Base-by-base conservation (phyloP, 2,113 vertebrate genomes). In the Rhinogobius similis region DNA sequence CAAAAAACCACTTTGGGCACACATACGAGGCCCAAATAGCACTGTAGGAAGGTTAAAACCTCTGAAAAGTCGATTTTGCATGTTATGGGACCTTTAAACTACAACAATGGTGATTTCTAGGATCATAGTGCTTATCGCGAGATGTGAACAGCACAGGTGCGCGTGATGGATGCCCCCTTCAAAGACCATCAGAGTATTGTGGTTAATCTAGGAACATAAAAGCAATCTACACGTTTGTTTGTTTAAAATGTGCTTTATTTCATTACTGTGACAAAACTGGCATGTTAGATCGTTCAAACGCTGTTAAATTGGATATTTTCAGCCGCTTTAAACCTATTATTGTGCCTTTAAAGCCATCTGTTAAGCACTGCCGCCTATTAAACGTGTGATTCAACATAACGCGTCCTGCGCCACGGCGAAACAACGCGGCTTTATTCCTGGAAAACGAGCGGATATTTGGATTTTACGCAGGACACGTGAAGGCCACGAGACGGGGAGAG, bases 391-490 rank as follows among this genome's bases (percentile, higher is more conserved):
- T 36, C 61, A 20, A 58, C 65, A 50, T 55, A 44, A 56, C 50
- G 74, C 70, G 70, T 77, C 77, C 10, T 3, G 3, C 55, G 5
- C 53, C 26, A 9, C 55, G 2, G 55, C 12, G 26, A 13, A 56
- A 56, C 5, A 14, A 56, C 4, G 12, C 55, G 26, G 7, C 23
- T 26, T 27, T 52, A 48, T 9, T 32, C 3, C 12, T 24, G 48
- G 58, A 62, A n/a, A 36, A 3, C 1, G 21, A 3, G 48, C 61
- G 53, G 29, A 3, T 58, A 29, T 29, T 58, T 27, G 27, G 44
- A 41, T 23, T 83, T 82, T 83, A 79, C 86, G 76, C 26, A 58
- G 5, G 44, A 70, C 44, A 73, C 70, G 1, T 82, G 82, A 89
- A 90, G 36, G 81, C 81, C 83, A n/a, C 84, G 67, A 1, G 24